Conservation (phyloP, 2,113 vertebrate species). For the Psammodynastes pulverulentus region DNA sequence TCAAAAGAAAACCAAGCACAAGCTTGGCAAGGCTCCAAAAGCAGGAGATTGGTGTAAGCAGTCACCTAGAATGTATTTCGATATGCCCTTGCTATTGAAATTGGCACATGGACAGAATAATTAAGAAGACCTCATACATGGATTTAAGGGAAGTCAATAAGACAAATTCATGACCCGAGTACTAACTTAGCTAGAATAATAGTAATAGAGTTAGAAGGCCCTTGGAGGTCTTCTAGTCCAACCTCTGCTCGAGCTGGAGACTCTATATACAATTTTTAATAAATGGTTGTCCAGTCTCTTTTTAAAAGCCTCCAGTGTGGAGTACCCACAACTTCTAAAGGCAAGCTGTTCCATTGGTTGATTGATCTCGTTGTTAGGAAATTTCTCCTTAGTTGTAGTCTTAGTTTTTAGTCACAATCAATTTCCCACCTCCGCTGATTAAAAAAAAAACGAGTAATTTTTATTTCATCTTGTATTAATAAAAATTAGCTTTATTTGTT, state of each 20-base stretch:
- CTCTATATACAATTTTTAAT: not conserved
- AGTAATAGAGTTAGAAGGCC: not conserved
- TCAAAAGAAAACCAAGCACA: slow-evolving; percentile 4
- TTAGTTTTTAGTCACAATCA: not conserved
- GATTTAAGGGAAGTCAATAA: slow-evolving; percentile 12
- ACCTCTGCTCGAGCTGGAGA: not conserved
- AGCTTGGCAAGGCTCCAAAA: slow-evolving; percentile 6
- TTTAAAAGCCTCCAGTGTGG: not conserved
- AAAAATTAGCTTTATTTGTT: not conserved
- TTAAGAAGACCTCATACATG: slow-evolving; percentile 2
- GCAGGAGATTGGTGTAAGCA: not conserved
- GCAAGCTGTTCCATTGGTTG: not conserved
- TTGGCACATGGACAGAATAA: slow-evolving; percentile 9
- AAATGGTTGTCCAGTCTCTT: not conserved
- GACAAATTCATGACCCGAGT: not conserved
- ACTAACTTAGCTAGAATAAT: not conserved
- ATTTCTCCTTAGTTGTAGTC: too few species aligned
- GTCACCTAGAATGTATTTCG: slow-evolving; percentile 4
- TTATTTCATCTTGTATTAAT: not conserved
- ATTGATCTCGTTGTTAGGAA: too few species aligned
- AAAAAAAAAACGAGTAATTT: not conserved
- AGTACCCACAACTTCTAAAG: not conserved
- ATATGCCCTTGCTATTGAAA: not conserved
- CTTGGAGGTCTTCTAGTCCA: not conserved
- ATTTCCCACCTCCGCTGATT: too few species aligned